Conservation (phyloP, 2,113 vertebrate species). For the Suncus etruscus region DNA sequence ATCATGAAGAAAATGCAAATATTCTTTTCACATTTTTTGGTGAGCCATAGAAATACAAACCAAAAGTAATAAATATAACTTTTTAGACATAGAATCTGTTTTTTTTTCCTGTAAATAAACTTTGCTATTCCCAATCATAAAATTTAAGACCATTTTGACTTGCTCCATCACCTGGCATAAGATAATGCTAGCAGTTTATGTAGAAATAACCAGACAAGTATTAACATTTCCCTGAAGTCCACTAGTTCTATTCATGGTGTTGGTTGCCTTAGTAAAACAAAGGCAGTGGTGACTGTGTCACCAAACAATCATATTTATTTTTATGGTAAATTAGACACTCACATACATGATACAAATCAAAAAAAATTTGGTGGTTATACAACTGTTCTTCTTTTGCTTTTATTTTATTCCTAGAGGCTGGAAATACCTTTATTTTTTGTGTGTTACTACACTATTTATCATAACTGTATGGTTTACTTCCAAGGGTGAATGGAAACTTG, state of each 20-base stretch:
- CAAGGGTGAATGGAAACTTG: not conserved
- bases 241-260: not conserved
- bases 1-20: conserved; percentile 10
- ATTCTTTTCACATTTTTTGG: not conserved
- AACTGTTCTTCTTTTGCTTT: not conserved
- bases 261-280: not conserved
- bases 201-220: rapidly evolving
- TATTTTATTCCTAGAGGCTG: not conserved
- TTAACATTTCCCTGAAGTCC: not conserved
- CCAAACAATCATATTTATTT: not conserved
- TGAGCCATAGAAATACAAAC: not conserved
- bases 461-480: not conserved
- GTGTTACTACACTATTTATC: not conserved
- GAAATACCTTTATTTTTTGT: not conserved
- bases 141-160: not conserved
- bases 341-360: not conserved
- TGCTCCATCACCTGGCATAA: not conserved
- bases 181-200: not conserved
- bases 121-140: not conserved
- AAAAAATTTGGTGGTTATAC: not conserved
- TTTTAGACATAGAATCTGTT: not conserved
- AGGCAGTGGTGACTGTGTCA: not conserved
- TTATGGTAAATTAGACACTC: not conserved
- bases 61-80: not conserved
- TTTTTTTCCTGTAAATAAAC: not conserved